Conservation (phyloP, 2,888 invertebrate genomes). For the Sturmia bella region DNA sequence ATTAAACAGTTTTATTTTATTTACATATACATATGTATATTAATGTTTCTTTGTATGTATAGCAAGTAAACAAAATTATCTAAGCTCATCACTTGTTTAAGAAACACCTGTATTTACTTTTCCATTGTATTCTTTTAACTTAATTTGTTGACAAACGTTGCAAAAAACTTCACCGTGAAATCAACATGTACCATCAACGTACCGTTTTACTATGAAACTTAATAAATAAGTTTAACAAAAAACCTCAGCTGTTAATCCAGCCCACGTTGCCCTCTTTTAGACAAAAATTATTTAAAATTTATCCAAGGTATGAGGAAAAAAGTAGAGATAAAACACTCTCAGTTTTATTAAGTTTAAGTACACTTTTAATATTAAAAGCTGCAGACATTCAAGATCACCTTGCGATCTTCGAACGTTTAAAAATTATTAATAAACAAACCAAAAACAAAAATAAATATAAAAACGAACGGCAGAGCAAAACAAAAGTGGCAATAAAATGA, state of each 20-base stretch:
- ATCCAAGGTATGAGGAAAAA: conserved; percentile 3
- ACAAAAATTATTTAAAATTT: conserved; percentile 26
- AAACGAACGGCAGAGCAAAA: conserved; percentile 60
- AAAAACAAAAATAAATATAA: too few relatives aligned
- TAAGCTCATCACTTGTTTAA: conserved; percentile 13
- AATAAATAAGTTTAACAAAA: conserved; percentile 15
- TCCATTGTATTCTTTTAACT: conserved; percentile 19
- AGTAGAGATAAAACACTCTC: conserved; percentile 30
- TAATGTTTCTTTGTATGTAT: conserved; percentile 17
- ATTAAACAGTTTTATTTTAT: neutral
- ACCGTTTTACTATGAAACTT: conserved; percentile 75
- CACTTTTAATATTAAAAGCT: neutral
- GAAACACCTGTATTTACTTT: conserved; percentile 58
- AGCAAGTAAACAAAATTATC: conserved; percentile 12
- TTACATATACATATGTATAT: neutral
- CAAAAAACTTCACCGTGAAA: conserved; percentile 65
- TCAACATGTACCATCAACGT: conserved; percentile 72
- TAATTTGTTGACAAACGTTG: conserved; percentile 22
- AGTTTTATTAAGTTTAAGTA: conserved; percentile 21
- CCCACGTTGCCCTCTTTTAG: conserved; percentile 46
- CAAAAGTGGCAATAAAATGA: conserved; percentile 50
- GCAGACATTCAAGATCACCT: conserved; percentile 59
- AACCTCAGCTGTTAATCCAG: conserved; percentile 59
- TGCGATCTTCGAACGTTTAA: conserved; percentile 42
- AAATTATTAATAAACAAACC: conserved; percentile 7